These are phyloP conservation scores for Hydractinia echinata DNA, from an alignment of 30 jellyfish, hydroid and myxozoan species.

Conservation along the genomic window DNA sequence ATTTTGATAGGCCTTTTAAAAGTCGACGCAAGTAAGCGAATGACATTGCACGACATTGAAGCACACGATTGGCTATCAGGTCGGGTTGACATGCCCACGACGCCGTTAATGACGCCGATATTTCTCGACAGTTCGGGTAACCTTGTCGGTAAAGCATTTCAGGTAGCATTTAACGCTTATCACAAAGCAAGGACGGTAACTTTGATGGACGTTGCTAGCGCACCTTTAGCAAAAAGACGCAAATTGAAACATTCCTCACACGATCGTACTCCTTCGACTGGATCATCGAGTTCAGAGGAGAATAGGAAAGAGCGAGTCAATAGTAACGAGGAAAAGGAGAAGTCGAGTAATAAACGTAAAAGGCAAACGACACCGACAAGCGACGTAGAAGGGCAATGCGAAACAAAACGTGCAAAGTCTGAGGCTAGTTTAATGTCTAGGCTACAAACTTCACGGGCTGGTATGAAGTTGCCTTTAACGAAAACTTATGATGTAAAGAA, in stretches of 20 bases:
- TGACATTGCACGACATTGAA: constrained; percentile 62
- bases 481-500: too few relatives aligned
- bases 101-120: constrained; percentile 96
- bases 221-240: constrained; percentile 98
- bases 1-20: constrained; percentile 69
- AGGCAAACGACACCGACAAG: too few relatives aligned
- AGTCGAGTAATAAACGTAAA: too few relatives aligned
- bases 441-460: too few relatives aligned
- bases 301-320: neutral
- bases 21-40: constrained; percentile 84
- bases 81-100: constrained; percentile 90
- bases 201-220: constrained; percentile 95
- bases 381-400: too few relatives aligned
- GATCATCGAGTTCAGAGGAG: constrained; percentile 36
- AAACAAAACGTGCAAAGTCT: too few relatives aligned
- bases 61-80: constrained; percentile 97
- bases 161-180: constrained; percentile 90
- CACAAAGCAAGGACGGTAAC: constrained; percentile 93
- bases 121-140: constrained; percentile 79
- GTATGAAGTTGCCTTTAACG: too few relatives aligned
- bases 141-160: constrained; percentile 80
- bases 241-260: constrained; percentile 72
- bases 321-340: too few relatives aligned
- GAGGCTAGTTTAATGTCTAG: too few relatives aligned
- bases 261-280: constrained; percentile 47